These are phyloP conservation scores for Terebella lapidaria DNA, from an alignment of 2,888 invertebrate genomes.

Conservation along the genomic window DNA sequence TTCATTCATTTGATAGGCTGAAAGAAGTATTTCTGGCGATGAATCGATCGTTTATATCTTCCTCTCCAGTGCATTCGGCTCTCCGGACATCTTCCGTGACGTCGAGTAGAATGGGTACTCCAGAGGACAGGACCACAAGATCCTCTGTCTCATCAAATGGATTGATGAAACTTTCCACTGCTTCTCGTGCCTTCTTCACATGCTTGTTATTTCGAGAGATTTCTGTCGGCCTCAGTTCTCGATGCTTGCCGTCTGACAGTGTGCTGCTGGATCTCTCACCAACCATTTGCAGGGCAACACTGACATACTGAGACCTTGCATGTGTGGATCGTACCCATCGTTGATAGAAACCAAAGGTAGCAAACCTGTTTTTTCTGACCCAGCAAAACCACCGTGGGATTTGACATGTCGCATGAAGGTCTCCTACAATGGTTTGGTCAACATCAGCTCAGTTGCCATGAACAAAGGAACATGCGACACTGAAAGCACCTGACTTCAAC, in stretches of 20 bases:
- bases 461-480: too few relatives aligned
- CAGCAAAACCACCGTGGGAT: too few relatives aligned
- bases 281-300: too few relatives aligned
- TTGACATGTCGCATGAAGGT: too few relatives aligned
- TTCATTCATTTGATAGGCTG: conserved; percentile 2
- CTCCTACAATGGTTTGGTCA: too few relatives aligned
- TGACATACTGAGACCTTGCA: too few relatives aligned
- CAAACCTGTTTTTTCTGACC: too few relatives aligned
- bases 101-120: neutral
- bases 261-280: neutral
- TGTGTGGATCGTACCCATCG: too few relatives aligned
- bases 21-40: conserved; percentile 1
- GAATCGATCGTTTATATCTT: neutral
- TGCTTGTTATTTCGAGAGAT: neutral
- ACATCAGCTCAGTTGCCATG: too few relatives aligned
- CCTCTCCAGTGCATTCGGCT: neutral
- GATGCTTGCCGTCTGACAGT: conserved; percentile 8
- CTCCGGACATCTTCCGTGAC: neutral
- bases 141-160: conserved; percentile 1
- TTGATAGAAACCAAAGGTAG: too few relatives aligned
- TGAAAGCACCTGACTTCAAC: too few relatives aligned
- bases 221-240: conserved; percentile 21
- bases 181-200: conserved; percentile 3
- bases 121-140: conserved; percentile 1
- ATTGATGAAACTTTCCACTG: conserved; percentile 9